Conservation (phyloP, 2,797 vertebrate species). For the Rhinichthys osculus region DNA sequence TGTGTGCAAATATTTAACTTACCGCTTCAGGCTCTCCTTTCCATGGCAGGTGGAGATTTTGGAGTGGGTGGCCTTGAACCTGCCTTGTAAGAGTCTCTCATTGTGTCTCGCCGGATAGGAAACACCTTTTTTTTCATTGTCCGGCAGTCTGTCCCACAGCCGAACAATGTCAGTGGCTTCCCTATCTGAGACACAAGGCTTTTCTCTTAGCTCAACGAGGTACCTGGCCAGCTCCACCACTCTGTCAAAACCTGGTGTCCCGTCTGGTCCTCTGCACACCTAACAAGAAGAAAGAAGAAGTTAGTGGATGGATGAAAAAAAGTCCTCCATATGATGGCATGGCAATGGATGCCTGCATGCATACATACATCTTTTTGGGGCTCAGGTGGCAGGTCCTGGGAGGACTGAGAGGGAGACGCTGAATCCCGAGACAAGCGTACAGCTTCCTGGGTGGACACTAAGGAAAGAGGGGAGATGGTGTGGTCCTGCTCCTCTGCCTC, state of each 20-base stretch:
- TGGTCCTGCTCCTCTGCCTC: neutral
- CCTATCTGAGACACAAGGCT: neutral
- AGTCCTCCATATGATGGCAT: neutral
- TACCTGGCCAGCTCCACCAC: neutral
- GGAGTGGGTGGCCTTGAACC: slow-evolving; percentile 7
- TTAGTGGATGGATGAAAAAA: neutral
- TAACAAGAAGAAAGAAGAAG: neutral
- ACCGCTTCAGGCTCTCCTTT: too few species aligned
- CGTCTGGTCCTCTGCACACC: slow-evolving; percentile 7
- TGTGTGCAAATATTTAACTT: too few species aligned
- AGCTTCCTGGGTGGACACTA: neutral
- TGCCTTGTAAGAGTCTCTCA: neutral
- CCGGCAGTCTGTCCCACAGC: neutral
- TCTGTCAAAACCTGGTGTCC: neutral
- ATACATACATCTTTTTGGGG: neutral
- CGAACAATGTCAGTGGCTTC: neutral
- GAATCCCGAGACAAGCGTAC: neutral
- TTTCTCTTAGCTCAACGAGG: neutral
- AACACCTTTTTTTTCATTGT: neutral
- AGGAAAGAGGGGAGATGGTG: neutral
- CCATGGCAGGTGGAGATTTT: neutral
- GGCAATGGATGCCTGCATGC: neutral
- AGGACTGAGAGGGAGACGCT: too few species aligned
- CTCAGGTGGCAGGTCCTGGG: neutral
- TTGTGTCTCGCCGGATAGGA: neutral